Percentiles rank a stretch among this genome's conserved stretches.
These are phyloP conservation scores for Barbus barbus DNA, from an alignment of 2,113 vertebrate genomes.

Conservation along the genomic window DNA sequence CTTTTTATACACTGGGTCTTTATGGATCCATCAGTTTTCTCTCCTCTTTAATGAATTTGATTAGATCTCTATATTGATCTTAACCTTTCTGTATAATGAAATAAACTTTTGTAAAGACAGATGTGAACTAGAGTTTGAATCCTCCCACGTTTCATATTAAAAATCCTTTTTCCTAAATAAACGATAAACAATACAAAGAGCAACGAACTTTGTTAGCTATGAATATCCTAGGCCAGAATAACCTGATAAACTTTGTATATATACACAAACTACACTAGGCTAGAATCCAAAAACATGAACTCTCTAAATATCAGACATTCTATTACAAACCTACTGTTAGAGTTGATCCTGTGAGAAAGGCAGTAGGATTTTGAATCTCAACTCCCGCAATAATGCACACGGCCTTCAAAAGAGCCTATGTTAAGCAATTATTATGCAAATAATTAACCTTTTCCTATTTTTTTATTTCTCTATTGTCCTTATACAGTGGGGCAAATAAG, in stretches of 20 bases:
- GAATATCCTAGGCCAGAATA: neutral
- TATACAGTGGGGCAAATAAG: too few species aligned
- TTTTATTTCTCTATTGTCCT: too few species aligned
- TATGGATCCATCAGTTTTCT: neutral
- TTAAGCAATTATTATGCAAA: neutral
- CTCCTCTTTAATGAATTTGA: neutral
- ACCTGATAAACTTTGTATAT: neutral
- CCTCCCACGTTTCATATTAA: neutral
- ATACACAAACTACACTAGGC: neutral
- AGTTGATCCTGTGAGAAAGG: neutral
- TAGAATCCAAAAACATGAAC: neutral
- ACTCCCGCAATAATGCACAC: neutral
- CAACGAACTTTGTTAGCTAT: neutral
- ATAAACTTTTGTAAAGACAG: neutral
- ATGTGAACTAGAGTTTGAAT: neutral
- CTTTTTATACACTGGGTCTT: neutral
- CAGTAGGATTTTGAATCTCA: neutral
- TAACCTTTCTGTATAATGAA: neutral
- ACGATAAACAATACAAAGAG: neutral
- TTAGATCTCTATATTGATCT: neutral
- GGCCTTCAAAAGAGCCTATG: neutral
- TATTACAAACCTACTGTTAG: neutral
- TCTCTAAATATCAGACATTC: neutral
- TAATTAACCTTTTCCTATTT: too few species aligned
- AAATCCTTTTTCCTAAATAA: neutral